These are phyloP conservation scores for Pammene fasciana DNA, from an alignment of 2,888 invertebrate species.

Conservation along the genomic window DNA sequence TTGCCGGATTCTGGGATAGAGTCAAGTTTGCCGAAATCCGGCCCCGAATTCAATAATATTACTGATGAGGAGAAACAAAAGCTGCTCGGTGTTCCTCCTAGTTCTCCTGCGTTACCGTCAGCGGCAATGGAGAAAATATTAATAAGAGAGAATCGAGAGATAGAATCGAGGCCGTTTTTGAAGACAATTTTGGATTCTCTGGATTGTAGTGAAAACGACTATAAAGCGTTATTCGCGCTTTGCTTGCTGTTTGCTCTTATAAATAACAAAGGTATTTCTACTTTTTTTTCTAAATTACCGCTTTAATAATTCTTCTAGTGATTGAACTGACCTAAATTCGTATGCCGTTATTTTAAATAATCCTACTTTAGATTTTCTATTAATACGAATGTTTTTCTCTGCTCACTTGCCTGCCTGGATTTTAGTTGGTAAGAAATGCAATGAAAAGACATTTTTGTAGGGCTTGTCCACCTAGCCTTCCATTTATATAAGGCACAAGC, in stretches of 20 bases:
- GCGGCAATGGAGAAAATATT: slow-evolving; percentile 63
- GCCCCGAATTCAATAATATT: slow-evolving; percentile 87
- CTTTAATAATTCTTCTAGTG: slow-evolving; percentile 13
- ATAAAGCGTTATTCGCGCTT: slow-evolving; percentile 94
- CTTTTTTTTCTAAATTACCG: not conserved
- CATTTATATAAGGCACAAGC: too few relatives aligned
- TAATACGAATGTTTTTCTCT: slow-evolving; percentile 50
- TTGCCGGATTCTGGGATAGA: slow-evolving; percentile 77
- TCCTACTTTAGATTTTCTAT: slow-evolving; percentile 46
- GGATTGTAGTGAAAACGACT: slow-evolving; percentile 96
- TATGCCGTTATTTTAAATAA: slow-evolving; percentile 16
- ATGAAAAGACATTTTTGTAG: slow-evolving; percentile 24
- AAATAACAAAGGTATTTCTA: slow-evolving; percentile 92
- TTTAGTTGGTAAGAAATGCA: slow-evolving; percentile 68
- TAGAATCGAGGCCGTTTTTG: slow-evolving; percentile 90
- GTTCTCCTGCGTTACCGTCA: slow-evolving; percentile 54
- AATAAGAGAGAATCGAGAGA: slow-evolving; percentile 70
- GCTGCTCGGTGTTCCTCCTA: slow-evolving; percentile 60
- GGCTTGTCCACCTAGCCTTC: not conserved
- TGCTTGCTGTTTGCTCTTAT: slow-evolving; percentile 96
- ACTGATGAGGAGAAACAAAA: slow-evolving; percentile 97
- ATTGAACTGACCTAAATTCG: slow-evolving; percentile 39
- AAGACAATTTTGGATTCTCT: slow-evolving; percentile 94
- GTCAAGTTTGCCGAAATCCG: slow-evolving; percentile 67
- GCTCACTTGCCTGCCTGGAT: slow-evolving; percentile 60